phyloP scores from a whole-genome alignment of 2,888 invertebrate species.

The Dascillus cervinus region DNA sequence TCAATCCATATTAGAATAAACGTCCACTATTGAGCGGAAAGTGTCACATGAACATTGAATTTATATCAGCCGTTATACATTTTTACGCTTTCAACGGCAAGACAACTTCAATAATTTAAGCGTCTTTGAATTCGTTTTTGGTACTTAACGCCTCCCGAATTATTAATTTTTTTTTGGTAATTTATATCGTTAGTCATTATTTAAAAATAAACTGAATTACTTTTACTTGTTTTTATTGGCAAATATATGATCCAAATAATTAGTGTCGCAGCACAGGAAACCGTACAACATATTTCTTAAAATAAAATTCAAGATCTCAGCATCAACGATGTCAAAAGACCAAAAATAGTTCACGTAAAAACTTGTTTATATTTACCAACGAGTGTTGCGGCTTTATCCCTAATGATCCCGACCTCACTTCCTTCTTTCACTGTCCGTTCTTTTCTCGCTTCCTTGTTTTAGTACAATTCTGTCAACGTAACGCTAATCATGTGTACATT shows the following conservation, averaged over 20 bases:
- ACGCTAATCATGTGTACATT: conserved; percentile 31
- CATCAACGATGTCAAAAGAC: conserved; percentile 17
- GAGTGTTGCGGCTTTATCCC: conserved; percentile 6
- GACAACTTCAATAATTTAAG: too few species aligned
- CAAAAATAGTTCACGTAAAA: conserved; percentile 12
- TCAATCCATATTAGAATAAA: too few species aligned
- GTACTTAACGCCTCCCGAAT: too few species aligned
- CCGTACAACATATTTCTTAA: conserved; percentile 15
- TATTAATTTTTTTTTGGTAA: too few species aligned
- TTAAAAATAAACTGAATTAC: too few species aligned
- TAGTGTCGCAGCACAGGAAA: conserved; percentile 21
- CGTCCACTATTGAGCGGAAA: too few species aligned
- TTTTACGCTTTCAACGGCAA: too few species aligned
- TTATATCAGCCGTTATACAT: too few species aligned
- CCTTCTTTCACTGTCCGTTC: conserved; percentile 10
- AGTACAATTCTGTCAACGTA: conserved; percentile 23
- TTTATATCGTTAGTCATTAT: too few species aligned
- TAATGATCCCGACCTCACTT: conserved; percentile 17
- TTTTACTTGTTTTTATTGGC: conserved; percentile 6
- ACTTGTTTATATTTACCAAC: conserved; percentile 2
- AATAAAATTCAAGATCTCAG: conserved; percentile 19
- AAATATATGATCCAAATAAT: conserved; percentile 19
- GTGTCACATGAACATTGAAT: too few species aligned
- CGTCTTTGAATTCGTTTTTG: too few species aligned
- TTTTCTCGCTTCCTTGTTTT: conserved; percentile 11